These are phyloP conservation scores for Nymphicus hollandicus DNA, from an alignment of 2,113 vertebrate species.

Conservation along the genomic window DNA sequence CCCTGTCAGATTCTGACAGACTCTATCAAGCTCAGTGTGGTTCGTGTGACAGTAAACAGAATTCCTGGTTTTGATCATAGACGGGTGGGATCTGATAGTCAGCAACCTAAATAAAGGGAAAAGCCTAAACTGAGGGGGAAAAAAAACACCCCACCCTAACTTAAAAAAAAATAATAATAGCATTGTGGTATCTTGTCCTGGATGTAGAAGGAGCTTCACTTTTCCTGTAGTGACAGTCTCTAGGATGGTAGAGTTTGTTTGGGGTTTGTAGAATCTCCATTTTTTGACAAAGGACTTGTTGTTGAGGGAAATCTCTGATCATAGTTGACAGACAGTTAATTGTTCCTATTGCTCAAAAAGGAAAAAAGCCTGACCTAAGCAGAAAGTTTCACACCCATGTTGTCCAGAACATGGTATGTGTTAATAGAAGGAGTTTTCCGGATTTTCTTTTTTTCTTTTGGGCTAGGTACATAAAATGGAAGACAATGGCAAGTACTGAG, in stretches of 20 bases:
- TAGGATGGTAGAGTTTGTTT: not conserved
- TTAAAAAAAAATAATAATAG: rapidly evolving
- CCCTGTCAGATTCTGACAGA: not conserved
- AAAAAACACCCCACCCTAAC: rapidly evolving
- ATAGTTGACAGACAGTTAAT: not conserved
- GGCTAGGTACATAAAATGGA: not conserved
- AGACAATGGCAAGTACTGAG: not conserved
- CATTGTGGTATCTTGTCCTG: not conserved
- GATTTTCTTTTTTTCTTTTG: not conserved
- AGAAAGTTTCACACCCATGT: not conserved
- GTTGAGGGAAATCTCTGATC: not conserved
- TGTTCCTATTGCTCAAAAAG: not conserved
- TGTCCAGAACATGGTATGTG: rapidly evolving
- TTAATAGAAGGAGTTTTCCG: not conserved
- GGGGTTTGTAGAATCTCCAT: not conserved
- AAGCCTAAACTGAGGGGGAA: not conserved
- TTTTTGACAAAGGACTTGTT: not conserved
- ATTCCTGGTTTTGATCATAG: not conserved
- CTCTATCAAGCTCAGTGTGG: not conserved
- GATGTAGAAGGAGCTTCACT: not conserved
- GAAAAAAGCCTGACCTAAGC: not conserved
- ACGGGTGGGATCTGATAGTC: not conserved
- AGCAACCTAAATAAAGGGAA: not conserved
- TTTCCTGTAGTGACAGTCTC: not conserved
- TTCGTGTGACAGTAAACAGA: not conserved